Conservation (phyloP, 2,797 vertebrate species). For the Chrosomus eos region DNA sequence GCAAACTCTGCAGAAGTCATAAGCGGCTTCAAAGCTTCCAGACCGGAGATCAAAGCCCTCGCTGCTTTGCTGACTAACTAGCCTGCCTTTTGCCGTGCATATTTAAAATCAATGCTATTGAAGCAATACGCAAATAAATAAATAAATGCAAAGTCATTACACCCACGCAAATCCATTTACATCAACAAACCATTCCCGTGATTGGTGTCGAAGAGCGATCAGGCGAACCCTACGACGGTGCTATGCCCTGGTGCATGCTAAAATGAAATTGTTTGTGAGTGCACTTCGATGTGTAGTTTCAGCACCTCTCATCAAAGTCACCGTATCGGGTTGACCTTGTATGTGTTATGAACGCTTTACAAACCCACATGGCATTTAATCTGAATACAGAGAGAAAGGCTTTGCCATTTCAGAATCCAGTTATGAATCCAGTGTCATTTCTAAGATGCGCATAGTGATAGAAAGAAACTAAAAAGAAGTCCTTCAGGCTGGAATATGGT, state of each 20-base stretch:
- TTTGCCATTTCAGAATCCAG: not conserved
- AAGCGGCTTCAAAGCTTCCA: slow-evolving; percentile 24
- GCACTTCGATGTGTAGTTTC: slow-evolving; percentile 8
- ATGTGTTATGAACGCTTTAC: slow-evolving; percentile 12
- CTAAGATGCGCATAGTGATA: not conserved
- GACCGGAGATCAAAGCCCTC: slow-evolving; percentile 23
- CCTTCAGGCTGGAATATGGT: slow-evolving; percentile 18
- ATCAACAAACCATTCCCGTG: slow-evolving; percentile 35
- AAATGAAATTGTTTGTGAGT: slow-evolving; percentile 33
- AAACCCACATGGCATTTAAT: not conserved
- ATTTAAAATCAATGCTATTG: slow-evolving; percentile 38
- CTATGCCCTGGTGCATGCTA: not conserved
- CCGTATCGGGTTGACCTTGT: slow-evolving; percentile 26
- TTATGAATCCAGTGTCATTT: slow-evolving; percentile 17
- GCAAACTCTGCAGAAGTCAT: slow-evolving; percentile 42
- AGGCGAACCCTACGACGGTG: not conserved
- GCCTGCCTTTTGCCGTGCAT: not conserved
- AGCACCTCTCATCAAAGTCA: slow-evolving; percentile 1
- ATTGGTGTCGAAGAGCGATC: slow-evolving; percentile 31
- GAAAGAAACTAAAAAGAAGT: slow-evolving; percentile 1
- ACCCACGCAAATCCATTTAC: slow-evolving; percentile 43
- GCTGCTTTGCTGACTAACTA: slow-evolving; percentile 26
- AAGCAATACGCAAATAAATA: slow-evolving; percentile 31
- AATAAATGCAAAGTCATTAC: slow-evolving; percentile 41
- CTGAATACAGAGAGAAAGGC: slow-evolving; percentile 5